Conservation (phyloP, 2,797 vertebrate species). For the Dryobates pubescens region DNA sequence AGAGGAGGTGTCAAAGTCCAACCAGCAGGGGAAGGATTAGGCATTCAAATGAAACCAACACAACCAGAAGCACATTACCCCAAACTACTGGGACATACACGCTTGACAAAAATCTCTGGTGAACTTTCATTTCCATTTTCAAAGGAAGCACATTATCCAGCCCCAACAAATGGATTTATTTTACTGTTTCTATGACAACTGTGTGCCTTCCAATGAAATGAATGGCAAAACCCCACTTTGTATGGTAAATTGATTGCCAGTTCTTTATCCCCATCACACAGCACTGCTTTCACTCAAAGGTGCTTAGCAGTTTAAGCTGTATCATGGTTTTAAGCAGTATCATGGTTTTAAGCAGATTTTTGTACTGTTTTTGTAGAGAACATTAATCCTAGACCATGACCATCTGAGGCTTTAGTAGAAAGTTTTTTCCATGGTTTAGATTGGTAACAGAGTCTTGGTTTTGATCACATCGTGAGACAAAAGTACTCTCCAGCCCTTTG, state of each 20-base stretch:
- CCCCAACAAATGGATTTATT: constrained; percentile 61
- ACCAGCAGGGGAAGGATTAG: not conserved
- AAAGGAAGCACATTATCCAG: constrained; percentile 8
- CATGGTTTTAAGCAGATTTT: constrained; percentile 33
- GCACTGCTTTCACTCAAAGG: constrained; percentile 15
- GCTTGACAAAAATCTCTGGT: constrained; percentile 23
- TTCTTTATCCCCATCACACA: constrained; percentile 16
- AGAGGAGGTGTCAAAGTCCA: not conserved
- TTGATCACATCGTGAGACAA: not conserved
- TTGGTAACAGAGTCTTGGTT: not conserved
- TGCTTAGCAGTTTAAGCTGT: constrained; percentile 15
- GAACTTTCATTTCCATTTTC: constrained; percentile 48
- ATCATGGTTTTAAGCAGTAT: constrained; percentile 23
- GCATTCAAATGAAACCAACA: not conserved
- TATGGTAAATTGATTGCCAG: constrained; percentile 55
- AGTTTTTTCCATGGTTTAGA: not conserved
- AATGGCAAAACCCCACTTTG: constrained; percentile 55
- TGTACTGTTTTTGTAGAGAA: constrained; percentile 16
- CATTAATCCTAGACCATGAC: not conserved
- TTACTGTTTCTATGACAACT: constrained; percentile 79
- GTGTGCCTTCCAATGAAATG: constrained; percentile 64
- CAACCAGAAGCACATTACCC: not conserved
- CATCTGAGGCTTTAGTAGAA: not conserved
- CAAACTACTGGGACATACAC: not conserved
- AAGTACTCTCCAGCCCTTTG: not conserved